Evolutionary conservation across 2,888 invertebrate genomes (phyloP), one percentile per base, ranked within the genome.

Genomic region (Nysson spinosus): DNA sequence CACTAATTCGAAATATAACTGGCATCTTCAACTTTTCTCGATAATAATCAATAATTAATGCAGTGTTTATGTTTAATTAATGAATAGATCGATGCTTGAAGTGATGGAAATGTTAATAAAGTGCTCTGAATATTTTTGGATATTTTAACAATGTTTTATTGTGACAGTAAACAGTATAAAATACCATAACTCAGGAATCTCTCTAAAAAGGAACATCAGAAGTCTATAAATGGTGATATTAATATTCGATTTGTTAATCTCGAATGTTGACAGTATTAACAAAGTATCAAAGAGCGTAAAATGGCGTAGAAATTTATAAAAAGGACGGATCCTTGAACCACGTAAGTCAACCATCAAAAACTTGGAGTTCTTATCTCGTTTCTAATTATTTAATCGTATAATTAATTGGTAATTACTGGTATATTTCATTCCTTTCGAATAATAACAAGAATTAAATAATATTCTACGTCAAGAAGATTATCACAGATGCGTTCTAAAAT

Each of bases 401-500:
- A n/a, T n/a, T n/a, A n/a, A n/a, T n/a, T n/a, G n/a, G n/a, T n/a
- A n/a, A n/a, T n/a, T n/a, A n/a, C n/a, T n/a, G n/a, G n/a, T n/a
- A n/a, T n/a, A n/a, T n/a, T n/a, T n/a, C n/a, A n/a, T n/a, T 7
- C 9, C 24, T 9, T 1, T 32, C 16, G 19, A 37, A 47, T 5
- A 12, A 19, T 30, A 16, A 9, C 17, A 49, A 30, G 4, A 22
- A 49, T 47, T 16, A 57, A 65, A 67, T 12, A 35, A 66, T 61
- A 62, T 44, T 57, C 64, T 66, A 63, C 39, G 56, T 69, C 44
- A 17, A 44, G 37, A 57, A 52, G 64, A 65, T 62, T 76, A 76
- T 76, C 77, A 76, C 76, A 76, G 77, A 74, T 52, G 30, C 14
- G 55, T 73, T 69, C 56, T 64, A 55, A 63, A 68, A 69, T 50